Evolutionary conservation across 2,888 invertebrate species (phyloP).

Genomic region (Morpho helenor): DNA sequence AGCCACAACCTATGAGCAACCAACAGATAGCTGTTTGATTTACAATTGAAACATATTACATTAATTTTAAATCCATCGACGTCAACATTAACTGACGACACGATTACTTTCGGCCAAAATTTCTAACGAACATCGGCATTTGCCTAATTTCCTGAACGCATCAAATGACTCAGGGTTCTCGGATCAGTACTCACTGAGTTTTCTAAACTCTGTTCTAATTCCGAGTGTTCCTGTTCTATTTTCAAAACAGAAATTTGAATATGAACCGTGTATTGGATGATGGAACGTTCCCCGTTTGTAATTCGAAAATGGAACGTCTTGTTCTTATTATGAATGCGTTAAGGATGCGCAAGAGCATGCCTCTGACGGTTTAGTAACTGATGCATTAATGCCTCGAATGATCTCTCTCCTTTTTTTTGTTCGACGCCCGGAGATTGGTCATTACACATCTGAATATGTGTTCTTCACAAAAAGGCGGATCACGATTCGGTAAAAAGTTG

Average conservation of each 20-base stretch:
- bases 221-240: conserved; percentile 30
- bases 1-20: too few relatives aligned
- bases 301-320: conserved; percentile 68
- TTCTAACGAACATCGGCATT: conserved; percentile 19
- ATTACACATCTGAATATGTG: conserved; percentile 77
- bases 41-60: too few relatives aligned
- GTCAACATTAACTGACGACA: too few relatives aligned
- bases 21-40: too few relatives aligned
- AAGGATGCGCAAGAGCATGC: conserved; percentile 75
- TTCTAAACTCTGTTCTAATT: conserved; percentile 21
- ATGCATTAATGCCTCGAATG: conserved; percentile 75
- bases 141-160: conserved; percentile 55
- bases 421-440: conserved; percentile 73
- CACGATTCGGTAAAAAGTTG: conserved; percentile 71
- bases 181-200: conserved; percentile 10
- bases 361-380: conserved; percentile 76
- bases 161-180: conserved; percentile 19
- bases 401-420: conserved; percentile 59
- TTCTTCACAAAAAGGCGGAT: conserved; percentile 67
- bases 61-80: too few relatives aligned
- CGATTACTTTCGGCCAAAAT: neutral
- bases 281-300: conserved; percentile 65
- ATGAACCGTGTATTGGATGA: conserved; percentile 48
- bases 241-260: conserved; percentile 66
- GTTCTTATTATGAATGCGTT: conserved; percentile 72